These are phyloP conservation scores for Acanthiza pusilla DNA, from an alignment of 2,797 vertebrate genomes.

Conservation along the genomic window DNA sequence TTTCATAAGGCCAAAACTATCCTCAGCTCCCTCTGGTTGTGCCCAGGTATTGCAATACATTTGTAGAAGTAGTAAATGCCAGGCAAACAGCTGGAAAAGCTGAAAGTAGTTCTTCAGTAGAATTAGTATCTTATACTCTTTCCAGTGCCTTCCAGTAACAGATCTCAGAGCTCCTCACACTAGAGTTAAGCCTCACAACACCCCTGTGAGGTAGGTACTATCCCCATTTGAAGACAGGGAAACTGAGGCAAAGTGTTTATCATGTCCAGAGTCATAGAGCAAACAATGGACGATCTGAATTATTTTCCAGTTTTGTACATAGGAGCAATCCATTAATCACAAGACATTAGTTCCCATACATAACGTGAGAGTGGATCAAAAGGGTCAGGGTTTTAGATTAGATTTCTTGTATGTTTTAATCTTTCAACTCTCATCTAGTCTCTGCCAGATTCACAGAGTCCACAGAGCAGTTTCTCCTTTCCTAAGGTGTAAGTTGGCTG, in stretches of 20 bases:
- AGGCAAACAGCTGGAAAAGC: background rate
- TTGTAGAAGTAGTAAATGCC: background rate
- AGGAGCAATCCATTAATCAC: background rate
- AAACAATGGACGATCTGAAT: constrained; percentile 24
- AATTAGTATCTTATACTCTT: background rate
- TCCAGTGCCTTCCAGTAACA: constrained; percentile 24
- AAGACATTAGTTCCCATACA: background rate
- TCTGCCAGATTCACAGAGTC: background rate
- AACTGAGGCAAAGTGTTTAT: constrained; percentile 41
- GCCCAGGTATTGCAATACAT: constrained; percentile 4
- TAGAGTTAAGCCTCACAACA: constrained; percentile 47
- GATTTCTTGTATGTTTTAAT: background rate
- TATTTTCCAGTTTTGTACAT: constrained; percentile 28
- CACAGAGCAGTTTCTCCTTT: background rate
- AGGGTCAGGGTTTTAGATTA: background rate
- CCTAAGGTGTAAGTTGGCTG: background rate
- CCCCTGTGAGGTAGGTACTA: constrained; percentile 60
- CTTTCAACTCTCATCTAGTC: background rate
- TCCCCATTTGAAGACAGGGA: constrained; percentile 33
- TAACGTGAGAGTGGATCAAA: background rate
- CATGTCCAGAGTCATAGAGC: background rate
- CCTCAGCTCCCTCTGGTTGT: constrained; percentile 9
- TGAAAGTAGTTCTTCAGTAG: too few relatives aligned
- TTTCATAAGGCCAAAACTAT: constrained; percentile 32
- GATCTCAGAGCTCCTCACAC: constrained; percentile 7